A percentile compares a stretch with the other conserved stretches of the same genome.
Conservation (phyloP, 37 sponge, comb jelly and placozoan genomes). For the Ephydatia muelleri region DNA sequence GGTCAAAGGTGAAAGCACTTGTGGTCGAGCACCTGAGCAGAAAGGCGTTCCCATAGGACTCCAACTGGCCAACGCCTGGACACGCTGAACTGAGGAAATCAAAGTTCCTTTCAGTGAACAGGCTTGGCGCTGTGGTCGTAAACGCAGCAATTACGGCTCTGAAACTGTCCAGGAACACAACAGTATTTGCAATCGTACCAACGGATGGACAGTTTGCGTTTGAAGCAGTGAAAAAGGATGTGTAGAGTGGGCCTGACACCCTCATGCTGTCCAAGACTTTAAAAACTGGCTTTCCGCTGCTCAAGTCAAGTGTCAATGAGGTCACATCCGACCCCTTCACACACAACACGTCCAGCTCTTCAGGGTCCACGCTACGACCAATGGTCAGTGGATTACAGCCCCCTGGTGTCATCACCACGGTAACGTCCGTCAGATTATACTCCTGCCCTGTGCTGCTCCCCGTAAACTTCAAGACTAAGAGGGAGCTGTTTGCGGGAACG, state of each 20-base stretch:
- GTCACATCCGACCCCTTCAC: background rate
- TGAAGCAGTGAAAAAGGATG: background rate
- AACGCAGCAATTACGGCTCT: background rate
- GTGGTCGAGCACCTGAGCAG: background rate
- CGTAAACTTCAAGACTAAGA: background rate
- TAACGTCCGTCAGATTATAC: background rate
- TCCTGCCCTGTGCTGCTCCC: background rate
- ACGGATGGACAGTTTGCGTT: background rate
- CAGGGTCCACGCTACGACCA: background rate
- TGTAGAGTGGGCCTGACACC: background rate
- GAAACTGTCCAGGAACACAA: background rate
- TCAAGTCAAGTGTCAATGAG: background rate
- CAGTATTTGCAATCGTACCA: background rate
- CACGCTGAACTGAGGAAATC: background rate
- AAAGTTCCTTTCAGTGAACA: background rate
- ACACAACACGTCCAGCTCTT: background rate
- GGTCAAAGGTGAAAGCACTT: background rate
- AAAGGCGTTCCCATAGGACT: background rate
- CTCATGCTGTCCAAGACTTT: background rate
- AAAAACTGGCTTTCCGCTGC: background rate
- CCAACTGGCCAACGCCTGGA: background rate
- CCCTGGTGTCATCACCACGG: background rate
- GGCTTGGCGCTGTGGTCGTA: background rate
- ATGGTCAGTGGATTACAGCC: background rate
- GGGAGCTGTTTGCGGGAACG: background rate